Conservation (phyloP, 2,113 vertebrate genomes). For the Gymnocephalus cernua region DNA sequence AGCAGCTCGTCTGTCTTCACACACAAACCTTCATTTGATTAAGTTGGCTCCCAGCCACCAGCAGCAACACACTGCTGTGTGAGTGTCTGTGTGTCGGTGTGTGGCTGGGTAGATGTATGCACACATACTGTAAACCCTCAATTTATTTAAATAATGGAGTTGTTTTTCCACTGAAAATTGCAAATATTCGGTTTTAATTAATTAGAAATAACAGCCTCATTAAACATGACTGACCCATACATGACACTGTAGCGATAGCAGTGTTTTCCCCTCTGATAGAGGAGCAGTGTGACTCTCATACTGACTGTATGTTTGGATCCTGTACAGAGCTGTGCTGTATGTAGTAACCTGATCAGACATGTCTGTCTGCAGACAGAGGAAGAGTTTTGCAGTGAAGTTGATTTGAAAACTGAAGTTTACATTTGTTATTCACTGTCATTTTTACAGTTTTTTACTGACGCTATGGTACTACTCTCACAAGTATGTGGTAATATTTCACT, state of each 20-base stretch:
- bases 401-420: neutral
- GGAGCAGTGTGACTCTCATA: neutral
- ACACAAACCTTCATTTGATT: slow-evolving; percentile 33
- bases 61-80: neutral
- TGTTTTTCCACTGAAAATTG: no score
- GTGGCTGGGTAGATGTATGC: neutral
- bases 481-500: no score
- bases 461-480: no score
- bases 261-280: neutral
- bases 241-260: no score
- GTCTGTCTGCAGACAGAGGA: neutral
- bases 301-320: neutral
- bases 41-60: slow-evolving; percentile 36
- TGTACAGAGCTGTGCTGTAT: neutral
- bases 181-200: neutral
- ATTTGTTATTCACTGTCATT: no score
- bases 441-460: neutral
- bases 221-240: neutral
- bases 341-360: slow-evolving; percentile 7
- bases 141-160: no score
- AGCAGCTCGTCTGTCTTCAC: slow-evolving; percentile 47
- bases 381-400: neutral
- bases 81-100: neutral
- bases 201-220: neutral
- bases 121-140: neutral